A percentile compares a stretch with the other conserved stretches of the same genome.
Conservation (phyloP, 1,140 invertebrate genomes). For the Belonocnema kinseyi region DNA sequence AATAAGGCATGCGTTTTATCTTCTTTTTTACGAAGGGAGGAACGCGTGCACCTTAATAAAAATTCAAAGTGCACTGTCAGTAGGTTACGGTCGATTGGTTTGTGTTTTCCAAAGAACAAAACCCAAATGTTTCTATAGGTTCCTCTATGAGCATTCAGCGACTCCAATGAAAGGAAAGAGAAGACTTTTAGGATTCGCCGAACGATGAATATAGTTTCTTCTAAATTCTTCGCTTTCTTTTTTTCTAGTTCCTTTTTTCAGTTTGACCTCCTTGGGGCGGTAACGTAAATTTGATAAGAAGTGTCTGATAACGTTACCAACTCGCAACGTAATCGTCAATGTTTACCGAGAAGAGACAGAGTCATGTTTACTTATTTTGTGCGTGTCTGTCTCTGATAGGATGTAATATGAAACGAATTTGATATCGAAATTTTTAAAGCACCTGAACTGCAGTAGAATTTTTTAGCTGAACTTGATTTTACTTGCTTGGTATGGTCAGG, state of each 20-base stretch:
- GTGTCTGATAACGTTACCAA: conserved; percentile 26
- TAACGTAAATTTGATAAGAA: conserved; percentile 7
- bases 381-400: not conserved
- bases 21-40: not conserved
- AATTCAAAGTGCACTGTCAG: conserved; percentile 6
- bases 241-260: not conserved
- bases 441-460: not conserved
- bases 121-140: no score
- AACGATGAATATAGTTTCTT: no score
- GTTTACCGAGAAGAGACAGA: conserved; percentile 29
- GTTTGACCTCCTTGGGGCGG: not conserved
- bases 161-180: no score
- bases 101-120: not conserved
- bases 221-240: not conserved
- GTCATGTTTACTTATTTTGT: not conserved
- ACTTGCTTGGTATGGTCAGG: not conserved
- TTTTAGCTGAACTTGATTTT: not conserved
- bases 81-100: conserved; percentile 7
- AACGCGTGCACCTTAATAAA: conserved; percentile 19
- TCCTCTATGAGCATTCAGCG: no score
- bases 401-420: conserved; percentile 12
- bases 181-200: no score
- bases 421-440: not conserved
- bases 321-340: not conserved
- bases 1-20: not conserved